Base-by-base conservation (phyloP, 2,113 vertebrate species). In the Mormyrus iriodes region DNA sequence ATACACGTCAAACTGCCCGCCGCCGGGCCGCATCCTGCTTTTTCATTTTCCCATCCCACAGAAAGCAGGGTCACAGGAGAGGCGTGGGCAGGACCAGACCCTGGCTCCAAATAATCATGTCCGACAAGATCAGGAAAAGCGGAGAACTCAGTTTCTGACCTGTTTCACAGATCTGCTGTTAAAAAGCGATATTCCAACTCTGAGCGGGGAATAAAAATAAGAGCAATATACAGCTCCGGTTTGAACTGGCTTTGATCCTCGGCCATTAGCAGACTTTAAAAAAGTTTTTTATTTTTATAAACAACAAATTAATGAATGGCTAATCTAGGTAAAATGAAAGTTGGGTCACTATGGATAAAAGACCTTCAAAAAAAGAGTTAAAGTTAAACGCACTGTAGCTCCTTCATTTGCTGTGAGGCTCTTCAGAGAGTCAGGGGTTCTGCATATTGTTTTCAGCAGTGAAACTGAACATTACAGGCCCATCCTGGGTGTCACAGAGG, bases 1-100 rank as follows among this genome's bases (percentile, higher is more conserved):
- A 9, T 48, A 53, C 89, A 88, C 65, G 53, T 55, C 88, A 92
- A 90, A 90, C 89, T 90, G 90, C 91, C 92, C 85, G 89, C 89
- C 91, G 88, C 27, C 86, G 73, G 92, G 90, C 88, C 61, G 90
- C 90, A 76, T 24, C n/a, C 46, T 86, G 85, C n/a, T 15, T 55
- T 55, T 19, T 39, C 17, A 39, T 52, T 86, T 53, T 51, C 48
- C 44, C n/a, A 13, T 76, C 46, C 46, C 17, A n/a, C 65, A 35
- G 73, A 76, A 49, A 48, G 12, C 44, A 9, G 4, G 44, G 87
- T 12, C 61, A 39, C 10, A n/a, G 44, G 24, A 3, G 87, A 17
- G 61, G 44, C n/a, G 82, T 24, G 44, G 82, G 76, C 76, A 82
- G 39, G 9, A 48, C 17, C 21, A 46, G 82, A 7, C 3, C 82